phyloP scores from a whole-genome alignment of 2,797 vertebrate genomes.

The Paedocypris micromegethes region DNA sequence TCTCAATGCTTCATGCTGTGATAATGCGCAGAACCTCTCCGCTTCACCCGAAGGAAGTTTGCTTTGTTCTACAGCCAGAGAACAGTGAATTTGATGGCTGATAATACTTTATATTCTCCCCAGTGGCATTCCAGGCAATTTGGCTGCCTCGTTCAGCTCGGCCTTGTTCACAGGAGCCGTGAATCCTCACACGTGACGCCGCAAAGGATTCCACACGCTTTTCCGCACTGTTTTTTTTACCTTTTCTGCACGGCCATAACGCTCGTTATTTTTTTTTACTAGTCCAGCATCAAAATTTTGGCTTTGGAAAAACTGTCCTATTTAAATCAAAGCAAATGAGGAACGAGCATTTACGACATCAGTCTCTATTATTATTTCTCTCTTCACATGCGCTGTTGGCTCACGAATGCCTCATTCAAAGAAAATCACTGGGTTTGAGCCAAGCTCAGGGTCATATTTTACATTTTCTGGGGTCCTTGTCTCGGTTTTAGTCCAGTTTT shows the following conservation, averaged over 20 bases:
- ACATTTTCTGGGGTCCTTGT: slow-evolving; percentile 27
- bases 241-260: slow-evolving; percentile 14
- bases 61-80: slow-evolving; percentile 17
- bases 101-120: slow-evolving; percentile 31
- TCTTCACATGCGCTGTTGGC: slow-evolving; percentile 20
- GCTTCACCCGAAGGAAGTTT: background rate
- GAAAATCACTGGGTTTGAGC: slow-evolving; percentile 22
- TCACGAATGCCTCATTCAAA: slow-evolving; percentile 26
- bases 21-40: background rate
- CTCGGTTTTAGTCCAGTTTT: slow-evolving; percentile 6
- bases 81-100: slow-evolving; percentile 3
- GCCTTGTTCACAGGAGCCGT: no score
- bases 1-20: background rate
- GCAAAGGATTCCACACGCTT: no score
- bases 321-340: slow-evolving; percentile 29
- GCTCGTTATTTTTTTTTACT: slow-evolving; percentile 7
- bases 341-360: slow-evolving; percentile 33
- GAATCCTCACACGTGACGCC: no score
- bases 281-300: slow-evolving; percentile 17
- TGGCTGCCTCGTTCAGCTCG: no score
- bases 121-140: slow-evolving; percentile 20
- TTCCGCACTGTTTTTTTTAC: background rate
- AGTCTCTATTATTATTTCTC: slow-evolving; percentile 29
- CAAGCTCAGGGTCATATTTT: slow-evolving; percentile 27
- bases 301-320: slow-evolving; percentile 14